Base-by-base conservation (phyloP, 2,888 invertebrate genomes). In the Acronicta leporina region DNA sequence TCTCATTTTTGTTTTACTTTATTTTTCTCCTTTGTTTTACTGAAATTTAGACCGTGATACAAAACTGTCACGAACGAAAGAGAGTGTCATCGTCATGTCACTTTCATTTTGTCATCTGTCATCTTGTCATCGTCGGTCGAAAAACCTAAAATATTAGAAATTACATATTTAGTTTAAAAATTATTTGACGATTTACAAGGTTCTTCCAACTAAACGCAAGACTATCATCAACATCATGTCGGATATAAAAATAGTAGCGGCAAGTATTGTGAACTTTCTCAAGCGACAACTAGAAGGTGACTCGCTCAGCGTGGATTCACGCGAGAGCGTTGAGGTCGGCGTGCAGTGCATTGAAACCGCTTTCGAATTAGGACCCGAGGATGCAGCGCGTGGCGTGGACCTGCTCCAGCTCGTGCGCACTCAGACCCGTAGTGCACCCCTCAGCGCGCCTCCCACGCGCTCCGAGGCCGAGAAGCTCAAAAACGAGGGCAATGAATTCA, bases 291-390 rank as follows among this genome's bases (percentile, higher is more conserved):
- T 96, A 54, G 95, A 95, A 51, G 90, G 94, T 44, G 82, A 94
- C 75, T 51, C 92, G 79, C 81, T 95, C 82, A 83, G 83, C 67
- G 82, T 80, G 41, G 94, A 94, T 71, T 89, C 91, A 11, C 91
- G 96, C 61, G 98, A 98, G 89, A 97, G 97, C 86, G 94, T 99
- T 51, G 98, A 98, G 95, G 99, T 99, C 60, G 98, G 98, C 41
- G 96, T 98, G 73, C 99, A 99, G 92, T 99, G 99, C 90, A 95
- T 99, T 75, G 98, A 99, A 91, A 97, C 97, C 48, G 98, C 98
- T 8, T 99, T 98, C 88, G 97, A 96, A 74, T 93, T 99, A 1
- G 94, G 93, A 43, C 88, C 92, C 1, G 91, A 92, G 8, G 95
- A 95, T 60, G 84, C 86, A 5, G 78, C 88, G n/a, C 83, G 81